Conservation (phyloP, 2,113 vertebrate genomes). For the Rallus limicola region DNA sequence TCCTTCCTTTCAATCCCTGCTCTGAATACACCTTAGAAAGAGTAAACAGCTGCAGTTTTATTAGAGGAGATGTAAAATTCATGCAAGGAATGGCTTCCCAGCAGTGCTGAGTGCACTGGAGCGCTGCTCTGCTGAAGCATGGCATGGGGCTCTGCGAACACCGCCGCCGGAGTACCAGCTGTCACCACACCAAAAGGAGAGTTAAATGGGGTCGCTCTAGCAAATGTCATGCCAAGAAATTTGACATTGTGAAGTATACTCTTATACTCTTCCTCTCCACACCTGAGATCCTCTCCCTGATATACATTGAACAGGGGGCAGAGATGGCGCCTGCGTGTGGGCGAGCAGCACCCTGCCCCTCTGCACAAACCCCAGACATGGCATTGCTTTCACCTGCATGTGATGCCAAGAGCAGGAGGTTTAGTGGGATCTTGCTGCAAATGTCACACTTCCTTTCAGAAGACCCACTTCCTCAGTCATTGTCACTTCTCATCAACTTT, state of each 20-base stretch:
- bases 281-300: neutral
- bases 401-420: neutral
- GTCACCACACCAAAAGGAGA: neutral
- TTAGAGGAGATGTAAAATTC: neutral
- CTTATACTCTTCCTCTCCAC: neutral
- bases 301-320: neutral
- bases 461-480: neutral
- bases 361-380: rapidly evolving
- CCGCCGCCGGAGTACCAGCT: rapidly evolving
- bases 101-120: neutral
- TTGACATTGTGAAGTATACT: neutral
- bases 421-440: neutral
- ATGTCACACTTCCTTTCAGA: neutral
- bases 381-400: rapidly evolving
- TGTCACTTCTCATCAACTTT: constrained; percentile 6
- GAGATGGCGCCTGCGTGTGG: neutral
- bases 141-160: neutral
- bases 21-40: neutral
- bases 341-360: neutral
- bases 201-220: neutral
- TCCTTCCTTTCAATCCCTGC: neutral
- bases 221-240: neutral
- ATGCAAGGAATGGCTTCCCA: neutral
- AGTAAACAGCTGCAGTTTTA: neutral
- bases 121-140: neutral